These are phyloP conservation scores for Galeopsomyia nigrocyanea DNA, from an alignment of 2,888 invertebrate genomes.

Conservation along the genomic window DNA sequence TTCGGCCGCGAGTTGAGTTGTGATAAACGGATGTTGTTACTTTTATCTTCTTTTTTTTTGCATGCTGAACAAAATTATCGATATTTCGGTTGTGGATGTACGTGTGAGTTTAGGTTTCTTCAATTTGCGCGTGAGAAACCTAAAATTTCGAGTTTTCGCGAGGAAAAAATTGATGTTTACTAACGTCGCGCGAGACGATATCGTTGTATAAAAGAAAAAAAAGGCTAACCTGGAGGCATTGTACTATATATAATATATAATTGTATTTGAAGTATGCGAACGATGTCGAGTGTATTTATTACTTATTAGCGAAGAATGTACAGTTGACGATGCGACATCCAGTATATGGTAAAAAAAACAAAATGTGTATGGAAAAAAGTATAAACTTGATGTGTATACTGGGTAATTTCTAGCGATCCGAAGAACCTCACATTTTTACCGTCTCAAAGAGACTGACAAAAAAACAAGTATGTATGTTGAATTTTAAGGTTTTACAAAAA, in stretches of 20 bases:
- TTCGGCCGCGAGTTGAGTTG: constrained; percentile 19
- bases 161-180: too few relatives aligned
- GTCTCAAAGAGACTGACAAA: constrained; percentile 20
- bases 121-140: neutral
- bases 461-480: too few relatives aligned
- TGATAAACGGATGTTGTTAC: constrained; percentile 23
- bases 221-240: constrained; percentile 42
- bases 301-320: constrained; percentile 27
- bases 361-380: too few relatives aligned
- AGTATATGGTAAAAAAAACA: neutral
- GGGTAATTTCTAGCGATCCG: constrained; percentile 10
- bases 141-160: neutral
- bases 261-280: constrained; percentile 25
- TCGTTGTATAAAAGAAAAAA: constrained; percentile 36
- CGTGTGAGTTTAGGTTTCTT: neutral
- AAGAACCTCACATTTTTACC: neutral
- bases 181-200: neutral
- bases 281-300: constrained; percentile 44
- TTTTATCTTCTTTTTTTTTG: constrained; percentile 11
- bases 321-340: constrained; percentile 35
- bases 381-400: constrained; percentile 18
- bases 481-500: too few relatives aligned
- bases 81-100: constrained; percentile 7
- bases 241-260: constrained; percentile 40
- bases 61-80: constrained; percentile 3